phyloP scores from a whole-genome alignment of 2,888 invertebrate species.

The Zootermopsis nevadensis region DNA sequence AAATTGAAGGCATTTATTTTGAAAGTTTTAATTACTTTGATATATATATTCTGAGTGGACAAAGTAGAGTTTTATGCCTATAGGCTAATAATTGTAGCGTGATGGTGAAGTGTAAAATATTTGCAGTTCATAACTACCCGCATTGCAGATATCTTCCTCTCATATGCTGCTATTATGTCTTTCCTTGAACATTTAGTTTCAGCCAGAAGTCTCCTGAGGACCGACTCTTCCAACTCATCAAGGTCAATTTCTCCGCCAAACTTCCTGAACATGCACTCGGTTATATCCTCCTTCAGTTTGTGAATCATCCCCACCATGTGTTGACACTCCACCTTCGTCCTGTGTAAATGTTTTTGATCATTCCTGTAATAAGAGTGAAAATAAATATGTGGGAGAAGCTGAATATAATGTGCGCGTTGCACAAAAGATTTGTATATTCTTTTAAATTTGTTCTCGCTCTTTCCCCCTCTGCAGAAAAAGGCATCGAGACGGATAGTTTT shows the following conservation, averaged over 20 bases:
- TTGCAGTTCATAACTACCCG: conserved; percentile 56
- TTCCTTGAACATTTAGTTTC: conserved; percentile 66
- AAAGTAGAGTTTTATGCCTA: too few species aligned
- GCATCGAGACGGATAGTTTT: too few species aligned
- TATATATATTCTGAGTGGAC: too few species aligned
- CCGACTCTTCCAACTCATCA: conserved; percentile 68
- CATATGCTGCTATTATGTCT: conserved; percentile 64
- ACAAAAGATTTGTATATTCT: too few species aligned
- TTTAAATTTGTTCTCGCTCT: too few species aligned
- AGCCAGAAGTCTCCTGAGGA: conserved; percentile 68
- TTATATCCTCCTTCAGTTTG: conserved; percentile 68
- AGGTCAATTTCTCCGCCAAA: conserved; percentile 69
- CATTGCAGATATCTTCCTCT: conserved; percentile 63
- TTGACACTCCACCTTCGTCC: conserved; percentile 77
- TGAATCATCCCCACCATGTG: conserved; percentile 73
- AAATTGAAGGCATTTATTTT: too few species aligned
- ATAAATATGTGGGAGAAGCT: not conserved
- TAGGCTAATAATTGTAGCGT: too few species aligned
- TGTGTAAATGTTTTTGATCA: conserved; percentile 74
- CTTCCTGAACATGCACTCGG: conserved; percentile 67
- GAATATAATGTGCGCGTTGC: too few species aligned
- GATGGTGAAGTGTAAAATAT: too few species aligned
- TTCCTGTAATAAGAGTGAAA: conserved; percentile 65
- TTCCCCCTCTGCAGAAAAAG: too few species aligned
- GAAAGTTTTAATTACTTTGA: too few species aligned